Percentiles rank a stretch among this genome's conserved stretches.
These are phyloP conservation scores for Poecilia picta DNA, from an alignment of 2,797 vertebrate genomes.

Conservation along the genomic window DNA sequence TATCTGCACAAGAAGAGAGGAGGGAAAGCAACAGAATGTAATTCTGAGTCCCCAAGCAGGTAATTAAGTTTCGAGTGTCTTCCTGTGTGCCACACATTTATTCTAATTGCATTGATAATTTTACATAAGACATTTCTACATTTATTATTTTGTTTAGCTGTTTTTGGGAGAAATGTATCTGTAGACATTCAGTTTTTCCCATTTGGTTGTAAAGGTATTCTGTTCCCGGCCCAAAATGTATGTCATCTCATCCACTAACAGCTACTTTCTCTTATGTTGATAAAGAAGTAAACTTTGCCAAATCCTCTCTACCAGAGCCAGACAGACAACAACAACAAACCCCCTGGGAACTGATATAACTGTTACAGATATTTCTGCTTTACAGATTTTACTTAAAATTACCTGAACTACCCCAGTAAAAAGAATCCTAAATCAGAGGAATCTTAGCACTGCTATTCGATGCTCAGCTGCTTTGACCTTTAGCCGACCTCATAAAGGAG, in stretches of 20 bases:
- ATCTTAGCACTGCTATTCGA: background rate
- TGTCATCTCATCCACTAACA: background rate
- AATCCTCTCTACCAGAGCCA: background rate
- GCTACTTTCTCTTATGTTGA: background rate
- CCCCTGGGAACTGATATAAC: background rate
- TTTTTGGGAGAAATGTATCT: background rate
- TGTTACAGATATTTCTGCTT: background rate
- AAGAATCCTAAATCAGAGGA: background rate
- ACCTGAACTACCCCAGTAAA: background rate
- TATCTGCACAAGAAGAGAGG: constrained; percentile 78
- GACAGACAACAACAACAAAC: background rate
- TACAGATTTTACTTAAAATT: background rate
- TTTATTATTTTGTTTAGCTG: background rate
- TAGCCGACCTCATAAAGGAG: background rate
- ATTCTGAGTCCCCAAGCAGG: constrained; percentile 89
- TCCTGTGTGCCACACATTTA: background rate
- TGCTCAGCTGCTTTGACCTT: background rate
- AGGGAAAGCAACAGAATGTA: constrained; percentile 86
- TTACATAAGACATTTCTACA: background rate
- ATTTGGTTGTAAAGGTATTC: background rate
- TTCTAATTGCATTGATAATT: background rate
- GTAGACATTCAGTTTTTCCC: background rate
- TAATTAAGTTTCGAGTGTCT: constrained; percentile 56
- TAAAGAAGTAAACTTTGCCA: background rate
- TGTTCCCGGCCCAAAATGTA: background rate